Percentiles rank a stretch among this genome's conserved stretches.
Evolutionary conservation across 2,888 invertebrate genomes (phyloP).

Genomic region (Caenorhabditis sp.): DNA sequence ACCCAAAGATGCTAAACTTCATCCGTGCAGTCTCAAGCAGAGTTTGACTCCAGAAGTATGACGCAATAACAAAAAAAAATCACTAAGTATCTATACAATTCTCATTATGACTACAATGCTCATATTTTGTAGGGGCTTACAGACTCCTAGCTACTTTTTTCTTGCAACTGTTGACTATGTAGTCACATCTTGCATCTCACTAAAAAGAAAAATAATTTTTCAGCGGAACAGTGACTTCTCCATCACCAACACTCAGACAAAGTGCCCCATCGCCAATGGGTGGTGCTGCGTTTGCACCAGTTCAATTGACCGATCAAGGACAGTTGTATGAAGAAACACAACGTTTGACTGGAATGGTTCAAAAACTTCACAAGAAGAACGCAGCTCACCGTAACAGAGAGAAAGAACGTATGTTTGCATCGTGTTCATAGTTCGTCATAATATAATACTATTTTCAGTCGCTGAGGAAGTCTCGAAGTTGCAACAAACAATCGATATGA

Average conservation of each 20-base stretch:
- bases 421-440: not conserved
- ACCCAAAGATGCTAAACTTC: too few species aligned
- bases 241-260: constrained; percentile 4
- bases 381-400: not conserved
- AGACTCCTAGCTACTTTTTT: too few species aligned
- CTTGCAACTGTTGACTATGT: not conserved
- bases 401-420: not conserved
- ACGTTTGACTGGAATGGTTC: not conserved
- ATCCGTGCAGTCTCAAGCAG: too few species aligned
- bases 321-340: constrained; percentile 5
- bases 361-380: not conserved
- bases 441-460: not conserved
- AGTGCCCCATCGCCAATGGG: constrained; percentile 10
- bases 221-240: constrained; percentile 7
- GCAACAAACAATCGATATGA: not conserved
- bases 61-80: too few species aligned
- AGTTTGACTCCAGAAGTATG: too few species aligned
- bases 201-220: constrained; percentile 2
- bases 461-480: not conserved
- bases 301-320: not conserved
- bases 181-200: not conserved
- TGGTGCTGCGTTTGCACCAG: not conserved
- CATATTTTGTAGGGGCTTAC: too few species aligned
- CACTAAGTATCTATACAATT: too few species aligned
- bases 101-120: too few species aligned